Evolutionary conservation across 2,888 invertebrate species (phyloP).

Genomic region (Fragum fragum): DNA sequence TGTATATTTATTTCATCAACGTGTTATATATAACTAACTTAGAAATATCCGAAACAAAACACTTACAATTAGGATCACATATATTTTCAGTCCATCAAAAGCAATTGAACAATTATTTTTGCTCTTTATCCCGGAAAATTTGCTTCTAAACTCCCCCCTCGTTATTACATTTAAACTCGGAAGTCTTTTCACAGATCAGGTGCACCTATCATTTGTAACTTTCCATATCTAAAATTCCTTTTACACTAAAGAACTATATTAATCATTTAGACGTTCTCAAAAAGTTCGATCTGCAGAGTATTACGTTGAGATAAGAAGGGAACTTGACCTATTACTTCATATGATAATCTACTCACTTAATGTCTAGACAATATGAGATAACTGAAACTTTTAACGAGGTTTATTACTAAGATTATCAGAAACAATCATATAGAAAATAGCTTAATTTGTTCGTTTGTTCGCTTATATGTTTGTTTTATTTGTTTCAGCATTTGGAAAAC

Average conservation of each 20-base stretch:
- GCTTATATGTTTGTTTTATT: too few species aligned
- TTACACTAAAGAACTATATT: not conserved
- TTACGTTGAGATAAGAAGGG: not conserved
- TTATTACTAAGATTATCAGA: too few species aligned
- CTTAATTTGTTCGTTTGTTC: too few species aligned
- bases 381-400: not conserved
- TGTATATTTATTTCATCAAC: too few species aligned
- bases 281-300: not conserved
- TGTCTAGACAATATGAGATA: not conserved
- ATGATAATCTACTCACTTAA: not conserved
- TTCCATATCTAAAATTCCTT: not conserved
- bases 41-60: too few species aligned
- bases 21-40: too few species aligned
- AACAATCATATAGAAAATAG: too few species aligned
- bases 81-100: not conserved
- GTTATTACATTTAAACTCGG: too few species aligned
- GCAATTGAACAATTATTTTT: not conserved
- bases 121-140: not conserved
- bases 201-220: not conserved
- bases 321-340: conserved; percentile 3
- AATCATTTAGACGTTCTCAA: not conserved
- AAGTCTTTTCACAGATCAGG: not conserved
- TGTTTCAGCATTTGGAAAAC: too few species aligned
- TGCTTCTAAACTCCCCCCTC: too few species aligned
- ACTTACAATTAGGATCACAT: not conserved